Percentiles rank a stretch among this genome's conserved stretches.
phyloP scores from a whole-genome alignment of 2,888 invertebrate species.

The Spicauda simplicius region DNA sequence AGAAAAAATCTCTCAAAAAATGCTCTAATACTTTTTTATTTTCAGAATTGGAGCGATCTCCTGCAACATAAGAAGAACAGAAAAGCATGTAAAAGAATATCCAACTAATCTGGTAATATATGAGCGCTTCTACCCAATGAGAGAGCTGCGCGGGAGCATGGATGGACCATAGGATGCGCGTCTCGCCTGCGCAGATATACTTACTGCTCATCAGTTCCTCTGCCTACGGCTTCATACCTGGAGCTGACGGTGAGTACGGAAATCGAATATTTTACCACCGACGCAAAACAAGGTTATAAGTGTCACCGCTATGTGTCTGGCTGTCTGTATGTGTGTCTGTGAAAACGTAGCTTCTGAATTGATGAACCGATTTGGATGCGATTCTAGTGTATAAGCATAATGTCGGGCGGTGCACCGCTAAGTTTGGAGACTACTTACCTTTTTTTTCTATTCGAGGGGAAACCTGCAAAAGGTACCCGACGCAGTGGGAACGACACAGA shows the following conservation, averaged over 20 bases:
- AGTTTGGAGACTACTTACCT: too few species aligned
- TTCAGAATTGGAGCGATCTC: not conserved
- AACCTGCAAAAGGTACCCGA: too few species aligned
- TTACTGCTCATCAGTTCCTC: conserved; percentile 66
- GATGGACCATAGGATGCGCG: conserved; percentile 83
- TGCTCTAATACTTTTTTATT: not conserved
- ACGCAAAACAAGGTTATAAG: too few species aligned
- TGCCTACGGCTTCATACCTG: conserved; percentile 70
- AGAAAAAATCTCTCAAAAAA: too few species aligned
- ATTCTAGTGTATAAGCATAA: too few species aligned
- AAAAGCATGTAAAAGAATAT: not conserved
- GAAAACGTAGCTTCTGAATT: too few species aligned
- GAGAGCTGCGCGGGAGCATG: conserved; percentile 69
- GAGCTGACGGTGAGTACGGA: conserved; percentile 67
- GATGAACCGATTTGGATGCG: too few species aligned
- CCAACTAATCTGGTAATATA: not conserved
- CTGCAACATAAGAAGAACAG: not conserved
- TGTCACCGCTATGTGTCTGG: too few species aligned
- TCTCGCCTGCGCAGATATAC: conserved; percentile 69
- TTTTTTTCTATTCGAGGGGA: too few species aligned
- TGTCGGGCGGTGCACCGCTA: too few species aligned
- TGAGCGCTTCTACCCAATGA: conserved; percentile 56
- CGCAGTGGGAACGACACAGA: too few species aligned
- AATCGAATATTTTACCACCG: not conserved
- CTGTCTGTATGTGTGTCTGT: too few species aligned